These are phyloP conservation scores for Pedetes capensis DNA, from an alignment of 2,113 vertebrate species.

Conservation along the genomic window DNA sequence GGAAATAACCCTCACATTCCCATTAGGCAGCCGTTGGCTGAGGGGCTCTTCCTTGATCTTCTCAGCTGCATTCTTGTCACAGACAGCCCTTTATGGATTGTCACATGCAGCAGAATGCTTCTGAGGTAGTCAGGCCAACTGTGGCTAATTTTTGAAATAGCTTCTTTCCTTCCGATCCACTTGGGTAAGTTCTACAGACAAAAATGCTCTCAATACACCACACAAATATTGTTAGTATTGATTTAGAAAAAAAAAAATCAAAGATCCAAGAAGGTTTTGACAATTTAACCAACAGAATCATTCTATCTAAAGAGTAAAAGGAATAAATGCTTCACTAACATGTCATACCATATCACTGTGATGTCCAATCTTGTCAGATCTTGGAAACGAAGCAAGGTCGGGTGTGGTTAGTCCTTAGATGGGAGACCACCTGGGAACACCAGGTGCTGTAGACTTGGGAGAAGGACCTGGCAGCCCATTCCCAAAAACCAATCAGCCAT, in stretches of 20 bases:
- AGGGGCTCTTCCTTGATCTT: neutral
- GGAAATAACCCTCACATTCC: neutral
- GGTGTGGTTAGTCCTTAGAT: too few species aligned
- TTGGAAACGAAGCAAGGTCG: too few species aligned
- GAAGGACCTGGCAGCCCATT: too few species aligned
- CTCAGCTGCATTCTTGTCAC: neutral
- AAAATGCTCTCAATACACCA: neutral
- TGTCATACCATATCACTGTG: too few species aligned
- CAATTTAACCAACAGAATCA: neutral
- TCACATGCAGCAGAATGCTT: neutral
- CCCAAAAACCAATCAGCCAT: too few species aligned
- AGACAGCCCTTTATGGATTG: neutral
- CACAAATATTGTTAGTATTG: neutral
- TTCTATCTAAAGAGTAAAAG: neutral
- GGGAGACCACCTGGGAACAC: too few species aligned
- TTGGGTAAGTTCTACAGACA: slow-evolving; percentile 19
- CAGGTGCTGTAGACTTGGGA: too few species aligned
- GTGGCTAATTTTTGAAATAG: neutral
- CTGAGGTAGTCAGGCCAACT: neutral
- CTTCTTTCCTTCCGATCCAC: neutral
- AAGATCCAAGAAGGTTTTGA: slow-evolving; percentile 26
- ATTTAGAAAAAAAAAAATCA: neutral
- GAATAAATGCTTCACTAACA: neutral
- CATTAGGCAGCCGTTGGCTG: neutral
- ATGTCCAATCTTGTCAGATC: too few species aligned